Percentiles rank a stretch among this genome's conserved stretches.
phyloP scores from a whole-genome alignment of 1,140 invertebrate species.

The Drosophila auraria region DNA sequence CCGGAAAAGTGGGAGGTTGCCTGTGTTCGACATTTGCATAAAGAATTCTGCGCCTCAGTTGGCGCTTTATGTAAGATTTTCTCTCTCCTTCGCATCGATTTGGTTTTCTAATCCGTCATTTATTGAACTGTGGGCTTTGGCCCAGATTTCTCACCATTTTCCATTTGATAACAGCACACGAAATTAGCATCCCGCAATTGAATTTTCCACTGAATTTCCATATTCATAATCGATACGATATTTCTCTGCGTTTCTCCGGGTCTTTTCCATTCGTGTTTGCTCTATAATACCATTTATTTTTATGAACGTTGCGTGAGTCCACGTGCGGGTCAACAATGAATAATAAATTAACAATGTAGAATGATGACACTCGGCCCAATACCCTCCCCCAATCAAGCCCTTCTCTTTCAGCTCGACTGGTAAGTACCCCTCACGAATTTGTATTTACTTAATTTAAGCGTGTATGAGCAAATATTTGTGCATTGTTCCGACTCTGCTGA shows the following conservation, averaged over 20 bases:
- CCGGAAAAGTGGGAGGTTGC: constrained; percentile 18
- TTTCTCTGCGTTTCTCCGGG: neutral
- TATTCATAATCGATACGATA: constrained; percentile 40
- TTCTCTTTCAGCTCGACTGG: constrained; percentile 60
- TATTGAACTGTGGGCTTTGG: constrained; percentile 32
- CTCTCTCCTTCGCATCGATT: constrained; percentile 59
- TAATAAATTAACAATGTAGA: constrained; percentile 53
- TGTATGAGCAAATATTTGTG: constrained; percentile 78
- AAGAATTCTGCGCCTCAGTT: constrained; percentile 47
- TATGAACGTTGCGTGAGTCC: constrained; percentile 41
- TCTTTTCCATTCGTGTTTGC: constrained; percentile 23
- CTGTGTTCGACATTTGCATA: constrained; percentile 58
- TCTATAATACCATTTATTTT: constrained; percentile 38
- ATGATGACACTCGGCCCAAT: constrained; percentile 33
- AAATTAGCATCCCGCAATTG: constrained; percentile 42
- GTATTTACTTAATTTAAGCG: constrained; percentile 59
- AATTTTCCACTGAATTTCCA: constrained; percentile 38
- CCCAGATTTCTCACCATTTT: constrained; percentile 28
- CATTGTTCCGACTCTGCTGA: constrained; percentile 54
- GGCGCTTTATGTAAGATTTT: constrained; percentile 38
- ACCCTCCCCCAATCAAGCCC: neutral
- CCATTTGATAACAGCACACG: constrained; percentile 33
- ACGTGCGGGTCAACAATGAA: constrained; percentile 52
- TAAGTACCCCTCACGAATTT: constrained; percentile 61
- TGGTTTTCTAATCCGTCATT: constrained; percentile 75